phyloP scores from a whole-genome alignment of 1,140 invertebrate species.

The Caenorhabditis latens region DNA sequence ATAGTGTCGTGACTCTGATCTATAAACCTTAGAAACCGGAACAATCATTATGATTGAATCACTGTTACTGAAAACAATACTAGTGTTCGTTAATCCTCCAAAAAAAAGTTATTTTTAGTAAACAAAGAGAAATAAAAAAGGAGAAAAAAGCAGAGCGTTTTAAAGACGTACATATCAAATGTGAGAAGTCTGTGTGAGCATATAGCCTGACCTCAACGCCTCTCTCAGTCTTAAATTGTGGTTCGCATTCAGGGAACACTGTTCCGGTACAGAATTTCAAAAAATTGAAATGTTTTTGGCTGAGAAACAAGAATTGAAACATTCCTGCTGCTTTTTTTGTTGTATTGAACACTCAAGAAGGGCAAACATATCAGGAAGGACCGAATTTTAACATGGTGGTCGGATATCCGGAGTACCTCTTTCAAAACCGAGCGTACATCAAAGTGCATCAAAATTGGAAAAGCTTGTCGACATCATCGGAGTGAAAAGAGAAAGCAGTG shows the following conservation, averaged over 20 bases:
- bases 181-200: neutral
- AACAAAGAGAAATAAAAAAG: neutral
- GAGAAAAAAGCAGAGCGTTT: neutral
- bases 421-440: neutral
- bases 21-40: no score
- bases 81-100: no score
- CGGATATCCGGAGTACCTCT: neutral
- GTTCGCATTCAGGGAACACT: neutral
- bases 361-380: no score
- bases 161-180: neutral
- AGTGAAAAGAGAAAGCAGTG: neutral
- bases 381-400: neutral
- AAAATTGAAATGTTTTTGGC: no score
- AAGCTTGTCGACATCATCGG: neutral
- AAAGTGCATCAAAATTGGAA: constrained; percentile 43
- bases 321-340: no score
- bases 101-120: no score
- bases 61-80: no score
- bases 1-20: neutral
- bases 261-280: neutral
- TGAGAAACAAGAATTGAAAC: no score
- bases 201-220: neutral
- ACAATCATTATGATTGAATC: no score
- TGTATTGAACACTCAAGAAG: no score
- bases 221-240: neutral